Percentiles rank a stretch among this genome's conserved stretches.
Evolutionary conservation across 2,888 invertebrate genomes (phyloP).

Genomic region (Orchesella flavescens): DNA sequence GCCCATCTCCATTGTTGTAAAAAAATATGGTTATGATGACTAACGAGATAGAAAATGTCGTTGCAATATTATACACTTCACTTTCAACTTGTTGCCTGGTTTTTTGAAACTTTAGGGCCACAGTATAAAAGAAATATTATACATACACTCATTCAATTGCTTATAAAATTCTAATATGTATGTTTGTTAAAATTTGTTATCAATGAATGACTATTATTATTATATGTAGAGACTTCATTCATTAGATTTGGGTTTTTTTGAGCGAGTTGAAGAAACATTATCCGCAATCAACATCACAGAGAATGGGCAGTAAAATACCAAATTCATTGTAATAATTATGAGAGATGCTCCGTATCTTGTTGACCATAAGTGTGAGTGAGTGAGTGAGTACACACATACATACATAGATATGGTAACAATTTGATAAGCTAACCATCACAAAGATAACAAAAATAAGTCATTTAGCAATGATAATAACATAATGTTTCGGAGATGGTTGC

Average conservation of each 20-base stretch:
- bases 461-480: no score
- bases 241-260: background rate
- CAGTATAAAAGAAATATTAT: no score
- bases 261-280: no score
- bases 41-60: no score
- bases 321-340: background rate
- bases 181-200: background rate
- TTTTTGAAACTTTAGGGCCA: background rate
- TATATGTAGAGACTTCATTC: background rate
- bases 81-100: background rate
- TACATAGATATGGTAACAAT: background rate
- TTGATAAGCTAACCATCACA: background rate
- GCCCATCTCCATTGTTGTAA: background rate
- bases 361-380: background rate
- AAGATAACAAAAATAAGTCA: no score
- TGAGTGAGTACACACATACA: no score
- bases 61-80: no score
- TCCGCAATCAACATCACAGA: no score
- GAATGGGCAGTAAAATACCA: no score
- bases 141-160: no score
- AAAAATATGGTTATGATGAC: background rate
- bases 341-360: background rate
- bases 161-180: no score
- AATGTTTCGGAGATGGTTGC: no score
- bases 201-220: constrained; percentile 1